Conservation (phyloP, 2,113 vertebrate genomes). For the Pterocles gutturalis region DNA sequence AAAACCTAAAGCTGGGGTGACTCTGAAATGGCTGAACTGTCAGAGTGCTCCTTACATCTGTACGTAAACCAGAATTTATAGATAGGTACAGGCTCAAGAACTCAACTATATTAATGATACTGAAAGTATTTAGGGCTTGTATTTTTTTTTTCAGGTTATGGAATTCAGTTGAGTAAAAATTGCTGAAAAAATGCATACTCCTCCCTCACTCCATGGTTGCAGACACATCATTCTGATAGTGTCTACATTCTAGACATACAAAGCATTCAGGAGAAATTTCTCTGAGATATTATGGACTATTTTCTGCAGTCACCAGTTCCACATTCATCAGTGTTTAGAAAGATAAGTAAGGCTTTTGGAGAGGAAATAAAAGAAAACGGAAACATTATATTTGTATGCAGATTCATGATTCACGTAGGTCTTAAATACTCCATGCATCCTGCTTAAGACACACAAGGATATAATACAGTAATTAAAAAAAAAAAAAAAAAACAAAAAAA, state of each 20-base stretch:
- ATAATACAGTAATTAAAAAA: not conserved
- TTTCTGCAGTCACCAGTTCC: not conserved
- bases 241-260: not conserved
- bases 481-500: not conserved
- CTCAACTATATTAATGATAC: not conserved
- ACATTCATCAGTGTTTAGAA: not conserved
- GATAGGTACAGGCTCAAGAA: not conserved
- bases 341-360: not conserved
- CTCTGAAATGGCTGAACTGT: not conserved
- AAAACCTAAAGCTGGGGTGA: not conserved
- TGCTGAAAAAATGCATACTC: not conserved
- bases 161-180: not conserved
- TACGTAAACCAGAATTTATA: not conserved
- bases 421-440: not conserved
- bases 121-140: not conserved
- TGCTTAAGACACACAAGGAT: not conserved
- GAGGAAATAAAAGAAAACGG: not conserved
- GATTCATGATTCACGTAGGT: not conserved
- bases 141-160: not conserved
- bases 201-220: not conserved
- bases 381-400: not conserved
- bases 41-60: not conserved
- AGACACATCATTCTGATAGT: not conserved
- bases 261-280: not conserved
- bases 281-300: not conserved